Base-by-base conservation (phyloP, 2,113 vertebrate genomes). In the Tenebrosternarchus preto region DNA sequence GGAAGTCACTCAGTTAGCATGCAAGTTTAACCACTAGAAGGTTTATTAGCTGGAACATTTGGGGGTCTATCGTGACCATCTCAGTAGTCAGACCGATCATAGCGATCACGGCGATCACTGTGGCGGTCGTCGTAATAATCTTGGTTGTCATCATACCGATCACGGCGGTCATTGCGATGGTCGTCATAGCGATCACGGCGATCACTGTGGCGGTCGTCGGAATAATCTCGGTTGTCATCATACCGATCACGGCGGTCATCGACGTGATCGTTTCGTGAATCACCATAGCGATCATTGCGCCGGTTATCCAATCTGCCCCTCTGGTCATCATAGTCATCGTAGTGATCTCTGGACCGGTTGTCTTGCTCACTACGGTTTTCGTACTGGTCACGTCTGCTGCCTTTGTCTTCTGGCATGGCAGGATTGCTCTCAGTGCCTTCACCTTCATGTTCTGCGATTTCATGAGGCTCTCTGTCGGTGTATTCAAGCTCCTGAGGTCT, bases 41-140 rank as follows among this genome's bases (percentile, higher is more conserved):
- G 88, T 55, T 91, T 93, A 72, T 80, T 85, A 31, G 72, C 24
- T 0, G 91, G 89, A 25, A 87, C n/a, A 6, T 36, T 73, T 0
- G 88, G 84, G 4, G 91, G 86, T 78, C 78, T 87, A 12, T 74
- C 63, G 7, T 33, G 83, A 0, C 85, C 84, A 27, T 77, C 61
- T 0, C 82, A 9, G 11, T 43, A 43, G 2, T n/a, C n/a, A n/a
- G n/a, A n/a, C n/a, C 39, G 39, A 43, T 43, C 39, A 3, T 69
- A 68, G 66, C 82, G 80, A 8, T 78, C 59, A 20, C 75, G 24
- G 0, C 66, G 50, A 2, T 83, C 75, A 19, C 50, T 33, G 5
- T 46, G 27, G 0, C 85, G 80, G 8, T 87, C 80, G 1, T 74
- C 70, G 24, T 29, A 73, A 0, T 33, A 64, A 6, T 74, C 78